Conservation (phyloP, 1,140 invertebrate genomes). For the Drosophila nannoptera region DNA sequence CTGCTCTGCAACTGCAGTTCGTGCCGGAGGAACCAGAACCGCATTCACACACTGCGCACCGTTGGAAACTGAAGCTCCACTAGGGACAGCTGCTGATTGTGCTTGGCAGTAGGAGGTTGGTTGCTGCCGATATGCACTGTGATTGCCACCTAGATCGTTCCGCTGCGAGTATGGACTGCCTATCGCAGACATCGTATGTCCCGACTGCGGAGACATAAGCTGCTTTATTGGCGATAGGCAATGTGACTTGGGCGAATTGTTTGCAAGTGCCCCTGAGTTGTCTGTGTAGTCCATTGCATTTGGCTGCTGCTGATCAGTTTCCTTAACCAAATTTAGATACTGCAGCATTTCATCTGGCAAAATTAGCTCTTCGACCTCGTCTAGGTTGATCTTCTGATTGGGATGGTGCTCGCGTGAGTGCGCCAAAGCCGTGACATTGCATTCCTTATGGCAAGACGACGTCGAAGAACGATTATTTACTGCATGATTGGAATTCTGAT, state of each 20-base stretch:
- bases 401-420: constrained; percentile 84
- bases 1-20: too few relatives aligned
- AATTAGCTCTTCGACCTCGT: constrained; percentile 92
- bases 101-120: constrained; percentile 1
- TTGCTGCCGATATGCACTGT: constrained; percentile 10
- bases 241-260: constrained; percentile 44
- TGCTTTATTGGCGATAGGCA: constrained; percentile 31
- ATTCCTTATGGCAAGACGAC: neutral
- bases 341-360: constrained; percentile 97
- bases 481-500: too few relatives aligned
- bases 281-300: neutral
- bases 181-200: constrained; percentile 21
- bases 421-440: neutral
- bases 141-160: neutral
- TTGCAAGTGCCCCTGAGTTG: neutral
- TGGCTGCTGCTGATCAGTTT: constrained; percentile 47
- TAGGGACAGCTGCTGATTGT: neutral
- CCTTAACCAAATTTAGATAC: constrained; percentile 89
- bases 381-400: constrained; percentile 89
- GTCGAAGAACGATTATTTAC: too few relatives aligned
- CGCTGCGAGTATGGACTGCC: constrained; percentile 34
- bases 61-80: neutral
- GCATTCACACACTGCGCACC: too few relatives aligned
- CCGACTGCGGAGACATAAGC: constrained; percentile 35
- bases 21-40: neutral